Percentiles rank a stretch among this genome's conserved stretches.
These are phyloP conservation scores for Tinamus major DNA, from an alignment of 2,797 vertebrate genomes.

Conservation along the genomic window DNA sequence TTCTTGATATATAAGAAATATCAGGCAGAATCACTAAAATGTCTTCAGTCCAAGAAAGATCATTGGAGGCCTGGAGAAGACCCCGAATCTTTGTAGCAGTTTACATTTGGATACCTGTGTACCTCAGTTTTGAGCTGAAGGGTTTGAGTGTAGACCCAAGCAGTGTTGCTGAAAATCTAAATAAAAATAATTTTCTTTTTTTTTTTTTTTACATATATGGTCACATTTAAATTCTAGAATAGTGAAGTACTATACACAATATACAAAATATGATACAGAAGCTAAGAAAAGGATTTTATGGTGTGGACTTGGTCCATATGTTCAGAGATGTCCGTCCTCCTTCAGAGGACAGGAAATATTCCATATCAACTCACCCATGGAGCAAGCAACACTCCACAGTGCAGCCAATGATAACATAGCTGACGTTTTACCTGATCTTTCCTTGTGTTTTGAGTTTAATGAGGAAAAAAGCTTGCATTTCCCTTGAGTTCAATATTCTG, in stretches of 20 bases:
- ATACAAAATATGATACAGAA: background rate
- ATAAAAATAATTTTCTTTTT: background rate
- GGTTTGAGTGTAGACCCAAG: background rate
- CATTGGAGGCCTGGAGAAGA: background rate
- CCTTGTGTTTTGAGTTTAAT: background rate
- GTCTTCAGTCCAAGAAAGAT: background rate
- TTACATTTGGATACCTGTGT: background rate
- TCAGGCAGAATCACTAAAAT: too few relatives aligned
- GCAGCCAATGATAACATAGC: background rate
- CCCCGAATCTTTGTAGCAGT: background rate
- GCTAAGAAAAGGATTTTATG: background rate
- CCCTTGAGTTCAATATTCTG: background rate
- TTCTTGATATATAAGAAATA: background rate
- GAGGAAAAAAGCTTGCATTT: background rate
- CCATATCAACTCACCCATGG: background rate
- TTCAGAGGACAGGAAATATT: background rate
- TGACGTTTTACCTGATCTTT: background rate
- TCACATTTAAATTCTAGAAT: background rate
- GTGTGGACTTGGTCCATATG: fast-evolving
- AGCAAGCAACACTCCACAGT: background rate
- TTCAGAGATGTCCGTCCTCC: background rate
- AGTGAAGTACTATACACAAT: background rate
- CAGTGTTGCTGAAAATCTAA: background rate
- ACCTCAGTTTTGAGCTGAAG: background rate
- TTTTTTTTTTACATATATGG: background rate